Conservation (phyloP, 2,888 invertebrate genomes). For the Auanema sp. region DNA sequence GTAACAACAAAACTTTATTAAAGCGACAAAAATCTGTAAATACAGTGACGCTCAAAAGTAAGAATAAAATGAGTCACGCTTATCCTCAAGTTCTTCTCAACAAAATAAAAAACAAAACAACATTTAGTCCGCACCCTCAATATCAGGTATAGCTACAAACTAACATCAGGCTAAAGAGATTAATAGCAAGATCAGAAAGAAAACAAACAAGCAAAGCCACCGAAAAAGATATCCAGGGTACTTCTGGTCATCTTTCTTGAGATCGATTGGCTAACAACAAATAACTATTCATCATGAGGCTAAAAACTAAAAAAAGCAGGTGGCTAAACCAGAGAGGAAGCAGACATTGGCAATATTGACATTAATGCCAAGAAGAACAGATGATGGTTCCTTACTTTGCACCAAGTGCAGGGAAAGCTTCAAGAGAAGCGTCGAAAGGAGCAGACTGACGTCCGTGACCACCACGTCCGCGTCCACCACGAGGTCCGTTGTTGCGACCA, state of each 20-base stretch:
- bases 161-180: constrained; percentile 7
- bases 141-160: neutral
- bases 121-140: constrained; percentile 1
- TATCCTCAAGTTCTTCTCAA: constrained; percentile 6
- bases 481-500: constrained; percentile 22
- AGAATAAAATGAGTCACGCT: neutral
- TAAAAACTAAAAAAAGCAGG: constrained; percentile 9
- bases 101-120: constrained; percentile 8
- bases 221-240: constrained; percentile 9
- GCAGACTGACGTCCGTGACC: constrained; percentile 28
- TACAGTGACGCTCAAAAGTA: no score
- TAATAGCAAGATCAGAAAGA: constrained; percentile 7
- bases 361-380: neutral
- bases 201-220: constrained; percentile 13
- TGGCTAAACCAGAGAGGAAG: constrained; percentile 6
- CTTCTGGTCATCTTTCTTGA: constrained; percentile 8
- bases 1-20: no score
- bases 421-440: constrained; percentile 46
- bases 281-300: constrained; percentile 4
- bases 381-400: constrained; percentile 29
- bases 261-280: constrained; percentile 22
- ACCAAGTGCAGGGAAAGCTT: constrained; percentile 58
- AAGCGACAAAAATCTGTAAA: no score
- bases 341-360: constrained; percentile 11
- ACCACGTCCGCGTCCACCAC: constrained; percentile 38